Evolutionary conservation across 1,140 invertebrate species (phyloP).

Genomic region (Aporrectodea caliginosa): DNA sequence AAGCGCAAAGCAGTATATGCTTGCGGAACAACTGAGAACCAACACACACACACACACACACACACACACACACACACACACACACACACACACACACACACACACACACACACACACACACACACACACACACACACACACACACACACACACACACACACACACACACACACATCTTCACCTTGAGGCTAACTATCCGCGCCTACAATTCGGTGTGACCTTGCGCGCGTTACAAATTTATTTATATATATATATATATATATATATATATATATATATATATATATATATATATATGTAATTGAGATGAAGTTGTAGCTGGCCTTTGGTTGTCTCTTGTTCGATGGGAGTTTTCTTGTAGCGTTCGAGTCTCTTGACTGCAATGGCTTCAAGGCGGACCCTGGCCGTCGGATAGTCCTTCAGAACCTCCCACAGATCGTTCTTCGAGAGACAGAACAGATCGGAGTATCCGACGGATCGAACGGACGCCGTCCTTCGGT

Average conservation of each 20-base stretch:
- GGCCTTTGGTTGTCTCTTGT: slow-evolving; percentile 35
- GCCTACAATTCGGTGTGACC: too few relatives aligned
- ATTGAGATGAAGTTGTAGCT: not conserved
- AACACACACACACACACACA: too few relatives aligned
- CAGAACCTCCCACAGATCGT: slow-evolving; percentile 98
- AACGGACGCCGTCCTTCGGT: slow-evolving; percentile 91
- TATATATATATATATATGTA: not conserved
- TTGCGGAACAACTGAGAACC: too few relatives aligned
- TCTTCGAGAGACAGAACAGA: slow-evolving; percentile 96
- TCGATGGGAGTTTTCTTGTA: slow-evolving; percentile 53
- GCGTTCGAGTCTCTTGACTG: slow-evolving; percentile 77
- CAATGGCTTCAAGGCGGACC: slow-evolving; percentile 92
- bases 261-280: slow-evolving; percentile 4
- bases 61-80: too few relatives aligned
- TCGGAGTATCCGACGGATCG: slow-evolving; percentile 97
- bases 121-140: too few relatives aligned
- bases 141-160: too few relatives aligned
- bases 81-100: too few relatives aligned
- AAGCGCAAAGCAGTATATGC: too few relatives aligned
- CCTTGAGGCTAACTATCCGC: too few relatives aligned
- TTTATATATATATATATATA: slow-evolving; percentile 4
- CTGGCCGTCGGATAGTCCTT: slow-evolving; percentile 96
- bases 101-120: too few relatives aligned
- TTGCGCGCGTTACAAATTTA: too few relatives aligned
- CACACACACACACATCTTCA: slow-evolving; percentile 1